Percentiles rank a stretch among this genome's conserved stretches.
Conservation (phyloP, 2,113 vertebrate species). For the Macquaria ambigua region DNA sequence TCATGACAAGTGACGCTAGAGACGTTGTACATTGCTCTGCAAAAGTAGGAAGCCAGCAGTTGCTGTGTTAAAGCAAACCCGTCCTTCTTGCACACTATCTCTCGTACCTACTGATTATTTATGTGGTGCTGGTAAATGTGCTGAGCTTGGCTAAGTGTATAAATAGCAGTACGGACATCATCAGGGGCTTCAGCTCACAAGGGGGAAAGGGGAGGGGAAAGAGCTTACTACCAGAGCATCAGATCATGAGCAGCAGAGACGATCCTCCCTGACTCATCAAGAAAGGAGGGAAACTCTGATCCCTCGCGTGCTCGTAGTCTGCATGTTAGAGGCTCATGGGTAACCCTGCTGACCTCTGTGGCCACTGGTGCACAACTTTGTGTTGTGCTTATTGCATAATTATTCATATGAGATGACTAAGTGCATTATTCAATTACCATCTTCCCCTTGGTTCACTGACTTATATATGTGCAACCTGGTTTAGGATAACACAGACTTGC, state of each 20-base stretch:
- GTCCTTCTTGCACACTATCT: conserved; percentile 36
- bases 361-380: conserved; percentile 22
- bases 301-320: conserved; percentile 16
- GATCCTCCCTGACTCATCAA: conserved; percentile 70
- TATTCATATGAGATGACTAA: conserved; percentile 55
- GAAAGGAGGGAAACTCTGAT: conserved; percentile 58
- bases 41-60: conserved; percentile 42
- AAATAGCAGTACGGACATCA: conserved; percentile 77
- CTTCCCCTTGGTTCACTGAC: conserved; percentile 54
- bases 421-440: conserved; percentile 41
- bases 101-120: conserved; percentile 76
- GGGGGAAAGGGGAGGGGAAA: conserved; percentile 40
- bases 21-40: neutral
- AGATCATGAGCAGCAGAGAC: conserved; percentile 64
- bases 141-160: conserved; percentile 76
- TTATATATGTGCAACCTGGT: conserved; percentile 36
- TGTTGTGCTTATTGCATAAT: conserved; percentile 46
- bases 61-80: conserved; percentile 61
- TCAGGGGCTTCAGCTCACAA: conserved; percentile 63
- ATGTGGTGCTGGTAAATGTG: conserved; percentile 74
- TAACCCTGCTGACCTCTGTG: conserved; percentile 56
- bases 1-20: neutral
- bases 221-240: conserved; percentile 62
- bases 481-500: conserved; percentile 48
- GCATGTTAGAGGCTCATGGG: conserved; percentile 8